Conservation (phyloP, 2,113 vertebrate genomes). For the Misgurnus anguillicaudatus region DNA sequence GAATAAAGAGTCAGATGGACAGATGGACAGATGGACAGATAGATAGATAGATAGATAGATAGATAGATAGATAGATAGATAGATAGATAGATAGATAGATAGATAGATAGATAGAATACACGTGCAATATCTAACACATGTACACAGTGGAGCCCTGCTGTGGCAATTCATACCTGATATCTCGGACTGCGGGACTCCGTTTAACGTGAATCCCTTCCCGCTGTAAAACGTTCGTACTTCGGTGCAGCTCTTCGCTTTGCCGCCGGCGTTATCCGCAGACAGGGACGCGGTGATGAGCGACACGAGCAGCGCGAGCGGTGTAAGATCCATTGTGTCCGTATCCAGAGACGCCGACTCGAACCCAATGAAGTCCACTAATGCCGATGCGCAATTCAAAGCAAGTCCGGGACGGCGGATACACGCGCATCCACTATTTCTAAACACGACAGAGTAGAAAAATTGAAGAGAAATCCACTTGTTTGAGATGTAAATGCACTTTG, state of each 20-base stretch:
- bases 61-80: slow-evolving; percentile 3
- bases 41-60: slow-evolving; percentile 9
- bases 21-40: background rate
- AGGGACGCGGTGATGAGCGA: slow-evolving; percentile 67
- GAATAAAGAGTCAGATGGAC: background rate
- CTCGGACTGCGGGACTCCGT: slow-evolving; percentile 86
- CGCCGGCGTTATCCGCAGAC: slow-evolving; percentile 74
- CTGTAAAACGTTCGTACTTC: slow-evolving; percentile 92
- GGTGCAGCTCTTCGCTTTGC: slow-evolving; percentile 84
- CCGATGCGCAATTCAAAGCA: background rate
- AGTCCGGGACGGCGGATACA: background rate
- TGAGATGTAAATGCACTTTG: background rate
- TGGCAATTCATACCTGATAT: slow-evolving; percentile 85
- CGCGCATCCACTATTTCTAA: background rate
- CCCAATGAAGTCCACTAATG: slow-evolving; percentile 33
- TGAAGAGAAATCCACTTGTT: slow-evolving; percentile 22
- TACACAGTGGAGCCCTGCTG: background rate
- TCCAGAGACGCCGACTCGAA: background rate
- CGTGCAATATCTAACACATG: too few species aligned
- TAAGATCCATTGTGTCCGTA: slow-evolving; percentile 74
- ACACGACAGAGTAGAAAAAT: background rate
- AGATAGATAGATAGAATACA: background rate
- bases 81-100: background rate
- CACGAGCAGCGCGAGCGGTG: slow-evolving; percentile 70
- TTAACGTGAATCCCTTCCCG: slow-evolving; percentile 89